Evolutionary conservation across 1,140 invertebrate species (phyloP), one percentile per base, ranked within the genome.

Genomic region (Psix sp.): DNA sequence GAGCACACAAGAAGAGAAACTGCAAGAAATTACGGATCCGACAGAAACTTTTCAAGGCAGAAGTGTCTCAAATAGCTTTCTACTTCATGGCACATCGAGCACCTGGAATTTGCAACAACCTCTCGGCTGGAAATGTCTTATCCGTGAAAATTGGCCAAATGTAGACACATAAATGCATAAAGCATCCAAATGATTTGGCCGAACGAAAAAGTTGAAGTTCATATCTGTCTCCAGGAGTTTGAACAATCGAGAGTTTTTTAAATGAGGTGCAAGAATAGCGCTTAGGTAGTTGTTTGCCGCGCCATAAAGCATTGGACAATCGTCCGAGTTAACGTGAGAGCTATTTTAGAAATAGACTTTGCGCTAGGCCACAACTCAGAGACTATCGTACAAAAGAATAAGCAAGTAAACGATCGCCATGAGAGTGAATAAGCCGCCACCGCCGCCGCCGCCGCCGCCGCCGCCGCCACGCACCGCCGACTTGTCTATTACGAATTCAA

Each of bases 1-100:
- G 39, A 52, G 33, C 48, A 38, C 39, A 18, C n/a, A 56, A 51
- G 63, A 51, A 59, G 52, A 57, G 52, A 57, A 67, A 57, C 43
- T 56, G 62, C 33, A 35, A 57, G 39, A 49, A 57, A 24, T 57
- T 29, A 67, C 35, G 26, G 62, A 65, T 65, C 52, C 49, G 62
- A 16, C 14, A 16, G 51, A 57, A 24, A 57, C 59, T 43, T 51
- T 72, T 65, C 43, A 63, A 57, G 38, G 52, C 51, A 72, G 68
- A 65, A 66, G 68, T 73, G 52, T 73, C 60, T 73, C 68, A 43
- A 56, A 65, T 45, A 43, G 72, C 76, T 77, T 75, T 75, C 76
- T 77, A 75, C 62, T 77, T 77, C 65, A 77, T 63, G 72, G 72
- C 76, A 73, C 60, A 72, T 65, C 72, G 76, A 73, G 48, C 76